Evolutionary conservation across 2,888 invertebrate species (phyloP), one percentile per base, ranked within the genome.

Genomic region (Xylota sylvarum): DNA sequence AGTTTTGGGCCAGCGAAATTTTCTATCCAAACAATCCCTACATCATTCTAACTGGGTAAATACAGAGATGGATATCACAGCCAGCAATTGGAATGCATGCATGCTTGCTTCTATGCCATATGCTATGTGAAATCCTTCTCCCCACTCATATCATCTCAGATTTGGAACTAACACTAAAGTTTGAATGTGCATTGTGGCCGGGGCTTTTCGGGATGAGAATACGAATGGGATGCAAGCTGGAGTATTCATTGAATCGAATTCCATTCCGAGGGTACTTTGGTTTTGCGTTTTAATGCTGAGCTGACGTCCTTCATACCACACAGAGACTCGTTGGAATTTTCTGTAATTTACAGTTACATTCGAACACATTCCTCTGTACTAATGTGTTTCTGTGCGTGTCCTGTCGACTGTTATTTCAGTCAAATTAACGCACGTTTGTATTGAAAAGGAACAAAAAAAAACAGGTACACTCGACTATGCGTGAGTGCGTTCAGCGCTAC

Each of bases 1-100:
- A 77, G 82, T 86, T 86, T 72, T 56, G 62, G 69, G 55, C 67
- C 81, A 81, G 73, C 69, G 69, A 77, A 81, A 86, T 86, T 81
- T 81, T 69, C 72, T 50, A 48, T 65, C 73, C 78, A 67, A 78
- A 62, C 67, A 74, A 73, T 64, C 9, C 67, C 56, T 48, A 55
- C 65, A 48, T 74, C 65, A 30, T 60, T 14, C 70, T 58, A 70
- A 67, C 35, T 73, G 80, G 67, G 67, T 65, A 69, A 73, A 77
- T 73, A 69, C 67, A 62, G 10, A 60, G 77, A 64, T 84, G 62
- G 43, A 74, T 79, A 74, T 67, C 64, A n/a, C n/a, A 69, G n/a
- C 19, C 14, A 46, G 70, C 72, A 43, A 69, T 73, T 77, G 62
- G 65, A 77, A 86, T 72, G 81, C 46, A 79, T 79, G 65, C 67